Evolutionary conservation across 2,888 invertebrate genomes (phyloP).

Genomic region (Cantharis lateralis): DNA sequence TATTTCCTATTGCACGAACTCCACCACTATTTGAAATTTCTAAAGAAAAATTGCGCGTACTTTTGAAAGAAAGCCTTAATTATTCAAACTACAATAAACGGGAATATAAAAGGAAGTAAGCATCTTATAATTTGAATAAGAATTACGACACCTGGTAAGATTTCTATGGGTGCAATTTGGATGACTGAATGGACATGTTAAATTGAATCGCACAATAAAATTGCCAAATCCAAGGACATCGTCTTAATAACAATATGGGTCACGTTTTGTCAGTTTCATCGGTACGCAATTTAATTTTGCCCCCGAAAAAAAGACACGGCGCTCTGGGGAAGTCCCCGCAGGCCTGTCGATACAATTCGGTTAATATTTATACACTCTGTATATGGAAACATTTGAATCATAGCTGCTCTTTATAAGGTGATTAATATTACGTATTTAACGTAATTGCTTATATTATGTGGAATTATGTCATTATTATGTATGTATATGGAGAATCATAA

Average conservation of each 20-base stretch:
- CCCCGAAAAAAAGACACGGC: background rate
- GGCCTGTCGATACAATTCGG: background rate
- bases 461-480: background rate
- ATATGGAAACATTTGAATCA: background rate
- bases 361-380: too few relatives aligned
- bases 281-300: slow-evolving; percentile 4
- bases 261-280: slow-evolving; percentile 18
- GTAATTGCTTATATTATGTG: background rate
- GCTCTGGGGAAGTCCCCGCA: background rate
- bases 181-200: slow-evolving; percentile 16
- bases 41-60: background rate
- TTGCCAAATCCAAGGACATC: slow-evolving; percentile 26
- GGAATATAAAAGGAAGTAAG: slow-evolving; percentile 6
- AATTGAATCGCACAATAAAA: slow-evolving; percentile 19
- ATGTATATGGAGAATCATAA: background rate
- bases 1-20: slow-evolving; percentile 8
- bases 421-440: background rate
- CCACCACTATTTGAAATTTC: slow-evolving; percentile 2
- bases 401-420: background rate
- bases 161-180: slow-evolving; percentile 23
- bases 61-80: slow-evolving; percentile 12
- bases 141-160: slow-evolving; percentile 25
- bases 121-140: slow-evolving; percentile 16
- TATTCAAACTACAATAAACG: slow-evolving; percentile 13
- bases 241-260: slow-evolving; percentile 25